Evolutionary conservation across 2,888 invertebrate genomes (phyloP).

Genomic region (Apotomis betuletana): DNA sequence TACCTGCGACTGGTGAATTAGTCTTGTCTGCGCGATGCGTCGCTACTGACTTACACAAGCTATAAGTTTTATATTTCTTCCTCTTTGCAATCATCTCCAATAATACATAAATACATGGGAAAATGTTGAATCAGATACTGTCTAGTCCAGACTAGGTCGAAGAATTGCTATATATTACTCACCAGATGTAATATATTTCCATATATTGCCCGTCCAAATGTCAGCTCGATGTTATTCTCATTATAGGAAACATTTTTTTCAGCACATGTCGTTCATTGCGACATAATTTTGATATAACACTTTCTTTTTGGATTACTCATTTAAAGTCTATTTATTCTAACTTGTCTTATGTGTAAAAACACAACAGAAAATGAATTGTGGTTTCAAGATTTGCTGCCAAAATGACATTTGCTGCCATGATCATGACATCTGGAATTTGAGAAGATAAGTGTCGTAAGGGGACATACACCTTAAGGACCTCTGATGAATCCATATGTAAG

Average conservation of each 20-base stretch:
- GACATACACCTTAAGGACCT: background rate
- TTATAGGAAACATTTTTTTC: background rate
- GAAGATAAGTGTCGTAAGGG: background rate
- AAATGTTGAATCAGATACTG: background rate
- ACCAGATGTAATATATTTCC: background rate
- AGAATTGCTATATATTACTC: no score
- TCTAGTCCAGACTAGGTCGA: no score
- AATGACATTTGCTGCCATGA: background rate
- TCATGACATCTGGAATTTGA: no score
- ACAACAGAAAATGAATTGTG: no score
- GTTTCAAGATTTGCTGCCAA: background rate
- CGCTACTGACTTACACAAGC: no score
- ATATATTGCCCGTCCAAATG: constrained; percentile 20
- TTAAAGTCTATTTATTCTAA: background rate
- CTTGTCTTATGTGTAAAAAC: background rate
- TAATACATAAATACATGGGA: background rate
- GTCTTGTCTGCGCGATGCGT: no score
- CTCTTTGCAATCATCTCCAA: background rate
- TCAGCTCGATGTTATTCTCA: background rate
- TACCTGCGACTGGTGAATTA: no score
- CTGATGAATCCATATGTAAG: background rate
- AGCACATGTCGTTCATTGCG: constrained; percentile 1
- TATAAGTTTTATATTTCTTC: no score
- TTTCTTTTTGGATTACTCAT: background rate
- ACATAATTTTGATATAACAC: background rate